A percentile compares a stretch with the other conserved stretches of the same genome.
These are phyloP conservation scores for Cephus runcator DNA, from an alignment of 2,888 invertebrate genomes.

Conservation along the genomic window DNA sequence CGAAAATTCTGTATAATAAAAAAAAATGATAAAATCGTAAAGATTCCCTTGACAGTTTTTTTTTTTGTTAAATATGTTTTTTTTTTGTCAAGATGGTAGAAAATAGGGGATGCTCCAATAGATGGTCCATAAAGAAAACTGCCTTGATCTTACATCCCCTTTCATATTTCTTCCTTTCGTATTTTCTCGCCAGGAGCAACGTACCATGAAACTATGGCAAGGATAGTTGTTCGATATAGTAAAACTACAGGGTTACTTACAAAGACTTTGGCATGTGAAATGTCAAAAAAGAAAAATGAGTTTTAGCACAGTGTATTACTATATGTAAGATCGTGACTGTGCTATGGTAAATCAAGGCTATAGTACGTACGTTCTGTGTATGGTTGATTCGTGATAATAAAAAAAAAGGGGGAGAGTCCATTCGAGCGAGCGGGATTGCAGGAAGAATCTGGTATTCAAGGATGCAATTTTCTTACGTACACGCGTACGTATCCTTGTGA, in stretches of 20 bases:
- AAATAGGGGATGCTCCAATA: not conserved
- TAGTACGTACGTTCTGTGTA: not conserved
- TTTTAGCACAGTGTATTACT: not conserved
- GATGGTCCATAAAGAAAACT: not conserved
- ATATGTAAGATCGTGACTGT: not conserved
- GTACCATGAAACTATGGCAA: slow-evolving; percentile 41
- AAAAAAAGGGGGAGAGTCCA: not conserved
- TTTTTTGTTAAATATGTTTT: not conserved
- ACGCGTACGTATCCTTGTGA: not conserved
- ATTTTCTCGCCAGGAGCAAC: slow-evolving; percentile 35
- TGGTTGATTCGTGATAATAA: not conserved
- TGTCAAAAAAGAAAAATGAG: not conserved
- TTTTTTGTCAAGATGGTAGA: not conserved
- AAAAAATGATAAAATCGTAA: not conserved
- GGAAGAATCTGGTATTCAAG: not conserved
- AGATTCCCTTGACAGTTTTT: not conserved
- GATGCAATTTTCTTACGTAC: not conserved
- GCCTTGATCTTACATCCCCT: not conserved
- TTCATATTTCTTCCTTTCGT: slow-evolving; percentile 17
- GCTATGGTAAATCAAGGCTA: not conserved
- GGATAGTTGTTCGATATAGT: not conserved
- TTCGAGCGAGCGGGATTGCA: not conserved
- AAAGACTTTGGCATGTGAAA: not conserved
- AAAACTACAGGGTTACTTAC: not conserved
- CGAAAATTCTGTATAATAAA: not conserved